phyloP scores from a whole-genome alignment of 2,888 invertebrate genomes.

The Girardia tigrina region DNA sequence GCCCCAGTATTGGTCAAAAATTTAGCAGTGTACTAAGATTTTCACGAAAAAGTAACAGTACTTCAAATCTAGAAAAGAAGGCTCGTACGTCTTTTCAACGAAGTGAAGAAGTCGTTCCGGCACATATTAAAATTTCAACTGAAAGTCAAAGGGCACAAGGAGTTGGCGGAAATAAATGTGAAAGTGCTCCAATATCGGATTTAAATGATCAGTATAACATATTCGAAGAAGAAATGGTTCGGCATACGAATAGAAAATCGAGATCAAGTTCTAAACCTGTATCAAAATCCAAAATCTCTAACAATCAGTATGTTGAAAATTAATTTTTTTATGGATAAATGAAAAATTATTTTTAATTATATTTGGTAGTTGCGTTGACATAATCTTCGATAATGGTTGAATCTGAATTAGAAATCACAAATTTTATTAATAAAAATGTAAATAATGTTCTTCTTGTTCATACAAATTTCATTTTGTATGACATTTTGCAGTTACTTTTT shows the following conservation, averaged over 20 bases:
- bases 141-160: background rate
- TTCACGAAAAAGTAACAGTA: conserved; percentile 89
- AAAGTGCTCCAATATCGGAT: background rate
- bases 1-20: conserved; percentile 54
- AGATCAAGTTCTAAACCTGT: background rate
- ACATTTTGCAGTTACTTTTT: no score
- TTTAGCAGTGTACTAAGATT: conserved; percentile 58
- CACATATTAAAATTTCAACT: conserved; percentile 56
- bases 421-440: no score
- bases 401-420: no score
- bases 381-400: no score
- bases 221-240: background rate
- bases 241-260: background rate
- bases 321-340: background rate
- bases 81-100: conserved; percentile 60
- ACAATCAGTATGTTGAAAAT: background rate
- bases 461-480: no score
- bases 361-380: no score
- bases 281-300: background rate
- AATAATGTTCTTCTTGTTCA: no score
- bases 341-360: no score
- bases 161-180: background rate
- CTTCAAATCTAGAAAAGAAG: conserved; percentile 63
- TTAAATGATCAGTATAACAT: background rate
- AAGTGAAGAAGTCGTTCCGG: conserved; percentile 67